These are phyloP conservation scores for Zaprionus inermis DNA, from an alignment of 1,140 invertebrate genomes.

Conservation along the genomic window DNA sequence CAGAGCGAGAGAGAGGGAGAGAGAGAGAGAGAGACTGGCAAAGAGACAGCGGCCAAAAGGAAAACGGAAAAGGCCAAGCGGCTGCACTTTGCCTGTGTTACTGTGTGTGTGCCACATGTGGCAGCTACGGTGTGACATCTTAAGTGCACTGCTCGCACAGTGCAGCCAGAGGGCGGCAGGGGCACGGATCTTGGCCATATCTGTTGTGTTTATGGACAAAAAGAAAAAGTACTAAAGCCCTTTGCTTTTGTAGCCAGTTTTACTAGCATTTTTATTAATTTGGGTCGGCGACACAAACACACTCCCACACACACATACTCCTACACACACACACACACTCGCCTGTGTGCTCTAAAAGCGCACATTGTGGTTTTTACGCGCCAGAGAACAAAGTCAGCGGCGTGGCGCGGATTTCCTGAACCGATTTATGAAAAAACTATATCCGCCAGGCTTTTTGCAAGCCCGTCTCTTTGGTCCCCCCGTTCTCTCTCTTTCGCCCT, in stretches of 20 bases:
- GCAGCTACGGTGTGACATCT: constrained; percentile 65
- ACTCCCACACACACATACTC: constrained; percentile 1
- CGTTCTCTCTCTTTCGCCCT: background rate
- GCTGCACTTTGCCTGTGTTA: constrained; percentile 6
- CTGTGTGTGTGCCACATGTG: constrained; percentile 17
- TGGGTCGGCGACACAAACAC: constrained; percentile 25
- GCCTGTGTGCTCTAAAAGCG: constrained; percentile 20
- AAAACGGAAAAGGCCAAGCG: constrained; percentile 6
- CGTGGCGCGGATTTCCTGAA: constrained; percentile 20
- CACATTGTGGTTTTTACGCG: constrained; percentile 50
- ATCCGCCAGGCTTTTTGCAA: constrained; percentile 28
- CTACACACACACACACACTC: background rate
- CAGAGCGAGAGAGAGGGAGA: background rate
- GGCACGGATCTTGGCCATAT: constrained; percentile 16
- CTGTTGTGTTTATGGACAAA: constrained; percentile 25
- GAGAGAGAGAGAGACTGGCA: background rate
- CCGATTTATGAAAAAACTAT: constrained; percentile 46
- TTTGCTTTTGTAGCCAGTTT: constrained; percentile 26
- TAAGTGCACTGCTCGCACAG: constrained; percentile 61
- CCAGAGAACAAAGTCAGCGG: constrained; percentile 17
- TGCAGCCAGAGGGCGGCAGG: background rate
- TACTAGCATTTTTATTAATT: constrained; percentile 54
- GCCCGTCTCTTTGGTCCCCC: background rate
- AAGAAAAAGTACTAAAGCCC: background rate
- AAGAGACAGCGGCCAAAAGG: constrained; percentile 36